Percentiles rank a stretch among this genome's conserved stretches.
These are phyloP conservation scores for Chalcosyrphus nemorum DNA, from an alignment of 2,888 invertebrate species.

Conservation along the genomic window DNA sequence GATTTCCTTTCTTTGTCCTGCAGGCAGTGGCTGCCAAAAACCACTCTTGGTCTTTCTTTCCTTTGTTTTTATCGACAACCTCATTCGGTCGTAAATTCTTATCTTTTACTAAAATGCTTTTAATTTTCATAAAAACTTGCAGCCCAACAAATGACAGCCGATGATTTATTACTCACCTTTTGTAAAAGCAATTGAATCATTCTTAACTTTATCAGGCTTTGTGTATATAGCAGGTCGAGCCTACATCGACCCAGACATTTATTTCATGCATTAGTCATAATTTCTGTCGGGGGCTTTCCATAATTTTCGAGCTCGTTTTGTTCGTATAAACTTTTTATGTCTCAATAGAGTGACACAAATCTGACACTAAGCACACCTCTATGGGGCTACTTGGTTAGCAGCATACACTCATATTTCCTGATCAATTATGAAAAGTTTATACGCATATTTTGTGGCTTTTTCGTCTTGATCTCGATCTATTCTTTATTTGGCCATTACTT, in stretches of 20 bases:
- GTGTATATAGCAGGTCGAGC: background rate
- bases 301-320: conserved; percentile 15
- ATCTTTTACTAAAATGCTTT: too few species aligned
- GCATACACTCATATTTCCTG: background rate
- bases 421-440: conserved; percentile 2
- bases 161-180: conserved; percentile 36
- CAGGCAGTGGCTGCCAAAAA: too few species aligned
- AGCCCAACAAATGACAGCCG: too few species aligned
- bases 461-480: background rate
- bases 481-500: conserved; percentile 16
- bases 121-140: too few species aligned
- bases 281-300: conserved; percentile 33
- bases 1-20: too few species aligned
- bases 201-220: conserved; percentile 13
- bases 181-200: conserved; percentile 27
- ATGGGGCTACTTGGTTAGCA: conserved; percentile 7
- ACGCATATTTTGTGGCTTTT: background rate
- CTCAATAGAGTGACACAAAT: conserved; percentile 50
- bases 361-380: conserved; percentile 44
- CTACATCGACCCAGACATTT: conserved; percentile 28
- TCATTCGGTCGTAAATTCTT: too few species aligned
- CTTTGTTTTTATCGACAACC: too few species aligned
- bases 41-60: too few species aligned
- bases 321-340: background rate
- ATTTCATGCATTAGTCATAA: background rate